phyloP scores from a whole-genome alignment of 2,113 vertebrate genomes.

The Gnathonemus longibarbis region DNA sequence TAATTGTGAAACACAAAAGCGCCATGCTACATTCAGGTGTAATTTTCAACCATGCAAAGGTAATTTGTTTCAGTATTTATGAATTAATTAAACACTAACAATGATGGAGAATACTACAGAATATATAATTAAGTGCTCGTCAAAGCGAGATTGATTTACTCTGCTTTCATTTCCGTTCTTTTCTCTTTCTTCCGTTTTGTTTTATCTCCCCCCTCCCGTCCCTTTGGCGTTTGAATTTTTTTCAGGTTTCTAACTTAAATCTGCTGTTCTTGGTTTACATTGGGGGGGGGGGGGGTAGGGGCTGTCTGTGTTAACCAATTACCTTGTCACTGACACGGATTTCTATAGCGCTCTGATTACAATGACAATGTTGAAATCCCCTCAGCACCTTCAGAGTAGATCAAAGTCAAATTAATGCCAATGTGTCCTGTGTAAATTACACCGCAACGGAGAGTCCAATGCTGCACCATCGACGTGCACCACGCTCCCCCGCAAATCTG shows the following conservation, averaged over 20 bases:
- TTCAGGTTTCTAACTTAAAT: conserved; percentile 16
- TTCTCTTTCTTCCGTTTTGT: conserved; percentile 31
- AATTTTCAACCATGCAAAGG: conserved; percentile 70
- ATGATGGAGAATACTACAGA: conserved; percentile 66
- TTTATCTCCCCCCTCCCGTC: conserved; percentile 24
- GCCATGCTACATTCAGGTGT: conserved; percentile 69
- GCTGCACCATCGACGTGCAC: neutral
- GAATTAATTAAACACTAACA: conserved; percentile 74
- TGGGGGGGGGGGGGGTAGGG: neutral
- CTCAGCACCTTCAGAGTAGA: conserved; percentile 26
- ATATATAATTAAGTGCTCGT: conserved; percentile 64
- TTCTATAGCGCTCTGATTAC: conserved; percentile 23
- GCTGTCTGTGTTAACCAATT: conserved; percentile 13
- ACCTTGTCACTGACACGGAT: conserved; percentile 10
- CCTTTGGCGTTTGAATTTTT: neutral
- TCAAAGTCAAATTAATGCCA: conserved; percentile 29
- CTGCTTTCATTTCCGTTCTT: conserved; percentile 28
- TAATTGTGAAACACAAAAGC: conserved; percentile 69
- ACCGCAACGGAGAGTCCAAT: neutral
- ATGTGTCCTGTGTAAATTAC: conserved; percentile 13
- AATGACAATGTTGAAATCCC: conserved; percentile 25
- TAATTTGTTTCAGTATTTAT: conserved; percentile 76
- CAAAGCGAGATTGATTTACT: conserved; percentile 58
- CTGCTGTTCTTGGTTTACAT: conserved; percentile 9
- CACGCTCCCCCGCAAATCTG: neutral